Evolutionary conservation across 2,888 invertebrate genomes (phyloP).

Genomic region (Isoperla grammatica): DNA sequence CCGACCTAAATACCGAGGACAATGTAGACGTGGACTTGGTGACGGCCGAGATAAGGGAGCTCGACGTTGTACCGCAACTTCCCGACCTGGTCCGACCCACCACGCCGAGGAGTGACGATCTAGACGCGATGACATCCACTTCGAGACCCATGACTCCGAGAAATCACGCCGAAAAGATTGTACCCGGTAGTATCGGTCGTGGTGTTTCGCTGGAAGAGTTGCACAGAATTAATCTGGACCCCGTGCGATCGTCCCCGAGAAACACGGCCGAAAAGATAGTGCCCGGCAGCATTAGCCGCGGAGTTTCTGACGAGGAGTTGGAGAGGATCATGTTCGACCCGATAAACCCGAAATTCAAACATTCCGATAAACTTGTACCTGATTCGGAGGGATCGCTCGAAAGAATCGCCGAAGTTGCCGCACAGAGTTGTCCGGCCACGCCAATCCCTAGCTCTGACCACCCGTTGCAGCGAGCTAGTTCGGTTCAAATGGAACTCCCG

Average conservation of each 20-base stretch:
- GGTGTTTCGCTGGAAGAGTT: constrained; percentile 10
- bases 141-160: constrained; percentile 9
- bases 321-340: background rate
- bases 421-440: constrained; percentile 1
- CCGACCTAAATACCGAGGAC: background rate
- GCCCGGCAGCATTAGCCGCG: constrained; percentile 13
- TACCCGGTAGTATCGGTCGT: constrained; percentile 13
- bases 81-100: too few species aligned
- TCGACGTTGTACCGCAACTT: background rate
- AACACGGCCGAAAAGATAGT: constrained; percentile 6
- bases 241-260: background rate
- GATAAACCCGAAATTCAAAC: background rate
- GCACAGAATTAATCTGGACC: background rate
- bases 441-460: background rate
- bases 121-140: constrained; percentile 4
- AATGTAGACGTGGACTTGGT: background rate
- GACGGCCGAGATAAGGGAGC: background rate
- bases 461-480: background rate
- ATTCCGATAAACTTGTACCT: background rate
- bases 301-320: constrained; percentile 7
- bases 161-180: background rate
- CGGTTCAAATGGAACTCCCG: background rate
- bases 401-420: background rate
- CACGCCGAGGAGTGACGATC: background rate
- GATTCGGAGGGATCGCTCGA: background rate